Percentiles rank a stretch among this genome's conserved stretches.
Evolutionary conservation across 1,140 invertebrate genomes (phyloP).

Genomic region (Aphaenogaster floridana): DNA sequence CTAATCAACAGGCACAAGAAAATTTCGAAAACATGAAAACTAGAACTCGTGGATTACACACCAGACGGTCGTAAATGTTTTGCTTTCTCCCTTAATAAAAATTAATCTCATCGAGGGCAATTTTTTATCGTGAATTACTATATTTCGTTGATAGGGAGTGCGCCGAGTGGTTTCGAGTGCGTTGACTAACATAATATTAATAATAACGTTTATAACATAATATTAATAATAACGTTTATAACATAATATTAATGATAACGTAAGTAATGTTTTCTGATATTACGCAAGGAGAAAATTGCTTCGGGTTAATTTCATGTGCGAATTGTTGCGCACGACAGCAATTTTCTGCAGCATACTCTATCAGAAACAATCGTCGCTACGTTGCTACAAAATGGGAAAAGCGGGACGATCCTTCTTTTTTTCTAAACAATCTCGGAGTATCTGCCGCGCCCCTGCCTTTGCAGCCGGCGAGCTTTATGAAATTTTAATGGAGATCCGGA

Average conservation of each 20-base stretch:
- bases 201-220: neutral
- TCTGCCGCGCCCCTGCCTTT: neutral
- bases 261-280: neutral
- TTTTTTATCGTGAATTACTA: slow-evolving; percentile 7
- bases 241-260: neutral
- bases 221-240: neutral
- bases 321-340: neutral
- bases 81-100: neutral
- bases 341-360: neutral
- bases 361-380: neutral
- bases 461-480: slow-evolving; percentile 57
- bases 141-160: neutral
- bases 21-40: slow-evolving; percentile 35
- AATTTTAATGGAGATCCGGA: slow-evolving; percentile 64
- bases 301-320: slow-evolving; percentile 9
- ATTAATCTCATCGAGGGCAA: slow-evolving; percentile 9
- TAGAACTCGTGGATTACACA: slow-evolving; percentile 4
- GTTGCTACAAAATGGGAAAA: neutral
- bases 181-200: slow-evolving; percentile 6
- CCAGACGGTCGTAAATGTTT: slow-evolving; percentile 18
- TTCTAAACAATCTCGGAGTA: slow-evolving; percentile 17
- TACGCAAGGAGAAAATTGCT: slow-evolving; percentile 29
- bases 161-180: neutral
- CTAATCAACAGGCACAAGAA: slow-evolving; percentile 29
- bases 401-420: neutral